Percentiles rank a stretch among this genome's conserved stretches.
Conservation (phyloP, 2,888 invertebrate genomes). For the Lapara coniferarum region DNA sequence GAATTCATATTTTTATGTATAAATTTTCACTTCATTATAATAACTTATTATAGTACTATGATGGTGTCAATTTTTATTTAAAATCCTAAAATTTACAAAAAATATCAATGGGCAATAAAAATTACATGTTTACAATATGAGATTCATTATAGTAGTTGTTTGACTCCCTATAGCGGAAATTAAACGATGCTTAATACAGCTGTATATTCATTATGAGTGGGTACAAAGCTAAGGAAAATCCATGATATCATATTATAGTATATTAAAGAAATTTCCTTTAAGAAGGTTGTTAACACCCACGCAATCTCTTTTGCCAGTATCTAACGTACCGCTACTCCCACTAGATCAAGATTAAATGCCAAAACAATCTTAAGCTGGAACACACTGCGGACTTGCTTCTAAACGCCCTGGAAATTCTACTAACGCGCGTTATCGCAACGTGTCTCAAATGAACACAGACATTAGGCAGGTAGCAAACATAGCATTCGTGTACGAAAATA, state of each 20-base stretch:
- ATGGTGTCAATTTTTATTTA: too few relatives aligned
- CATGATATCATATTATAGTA: conserved; percentile 33
- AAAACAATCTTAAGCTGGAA: conserved; percentile 49
- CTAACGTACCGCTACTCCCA: conserved; percentile 48
- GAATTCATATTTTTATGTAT: not conserved
- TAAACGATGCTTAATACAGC: not conserved
- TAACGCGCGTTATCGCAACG: not conserved
- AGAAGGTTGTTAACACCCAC: conserved; percentile 58
- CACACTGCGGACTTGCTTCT: conserved; percentile 30
- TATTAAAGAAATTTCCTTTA: conserved; percentile 46
- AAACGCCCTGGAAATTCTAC: conserved; percentile 11
- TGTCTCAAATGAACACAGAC: not conserved
- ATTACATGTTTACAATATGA: too few relatives aligned
- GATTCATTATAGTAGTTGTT: too few relatives aligned
- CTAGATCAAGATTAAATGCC: conserved; percentile 54
- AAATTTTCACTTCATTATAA: too few relatives aligned
- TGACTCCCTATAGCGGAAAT: too few relatives aligned
- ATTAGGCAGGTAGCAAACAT: not conserved
- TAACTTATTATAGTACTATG: too few relatives aligned
- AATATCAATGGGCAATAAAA: too few relatives aligned
- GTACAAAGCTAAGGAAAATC: conserved; percentile 26
- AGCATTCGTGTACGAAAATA: not conserved
- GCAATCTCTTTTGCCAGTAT: conserved; percentile 40
- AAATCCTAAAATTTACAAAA: too few relatives aligned
- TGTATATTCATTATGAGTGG: not conserved